Evolutionary conservation across 2,797 vertebrate genomes (phyloP), one percentile per base, ranked within the genome.

Genomic region (Enteromius anoplus): DNA sequence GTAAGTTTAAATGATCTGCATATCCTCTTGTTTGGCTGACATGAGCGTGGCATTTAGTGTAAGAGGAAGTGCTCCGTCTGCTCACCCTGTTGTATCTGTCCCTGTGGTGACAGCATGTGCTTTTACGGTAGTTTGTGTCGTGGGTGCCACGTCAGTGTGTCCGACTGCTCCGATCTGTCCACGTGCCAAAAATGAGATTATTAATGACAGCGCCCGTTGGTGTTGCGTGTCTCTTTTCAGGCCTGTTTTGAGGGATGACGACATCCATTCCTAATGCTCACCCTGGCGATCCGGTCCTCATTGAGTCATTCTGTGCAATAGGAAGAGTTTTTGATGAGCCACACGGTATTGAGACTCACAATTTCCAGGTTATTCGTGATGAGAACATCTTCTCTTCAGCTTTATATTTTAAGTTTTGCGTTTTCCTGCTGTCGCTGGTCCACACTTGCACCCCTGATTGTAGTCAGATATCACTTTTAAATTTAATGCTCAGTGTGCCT

Each of bases 31-130:
- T 19, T 77, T 64, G 58, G 40, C 60, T 32, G 26, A 17, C 60
- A 65, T 64, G 17, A 65, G 23, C 10, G 26, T 64, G 29, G 15
- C 40, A 45, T 77, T 77, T 45, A 58, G 29, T 75, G 51, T 58
- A 78, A 78, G 40, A 64, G 75, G 75, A 78, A 62, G 55, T 66
- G 60, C 40, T 78, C 55, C 37, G 23, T 75, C 51, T 78, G 60
- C 76, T 78, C 42, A 34, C 76, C 42, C 60, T 65, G 4, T 75
- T 58, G 37, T 71, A 82, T 73, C 85, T 85, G 85, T 86, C 47
- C 68, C 80, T 75, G 37, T 80, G 78, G 55, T 84, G 80, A 86
- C 77, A 53, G 68, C 75, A 55, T 83, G 80, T 55, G 80, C 72
- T 83, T 78, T 78, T 49, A 51, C 77, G 51, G 83, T 83, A 70